Conservation (phyloP, 2,888 invertebrate species). For the Podotricha telesiphe region DNA sequence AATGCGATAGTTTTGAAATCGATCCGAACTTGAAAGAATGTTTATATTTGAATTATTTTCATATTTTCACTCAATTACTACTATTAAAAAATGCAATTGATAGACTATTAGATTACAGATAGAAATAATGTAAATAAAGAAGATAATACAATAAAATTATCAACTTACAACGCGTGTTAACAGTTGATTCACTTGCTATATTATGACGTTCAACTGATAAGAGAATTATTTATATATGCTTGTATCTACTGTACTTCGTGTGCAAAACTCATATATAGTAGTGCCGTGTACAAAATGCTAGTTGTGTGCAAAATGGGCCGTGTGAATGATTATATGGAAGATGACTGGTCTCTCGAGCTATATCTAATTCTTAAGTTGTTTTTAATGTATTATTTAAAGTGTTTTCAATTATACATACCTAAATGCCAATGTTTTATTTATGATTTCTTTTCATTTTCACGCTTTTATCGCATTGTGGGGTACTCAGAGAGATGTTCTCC, state of each 20-base stretch:
- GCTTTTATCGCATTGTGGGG: too few species aligned
- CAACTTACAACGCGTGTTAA: constrained; percentile 14
- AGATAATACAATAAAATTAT: constrained; percentile 10
- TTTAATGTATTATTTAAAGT: too few species aligned
- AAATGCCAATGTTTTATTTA: too few species aligned
- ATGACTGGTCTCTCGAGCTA: not conserved
- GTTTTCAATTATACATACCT: too few species aligned
- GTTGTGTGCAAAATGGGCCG: constrained; percentile 2
- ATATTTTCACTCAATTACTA: too few species aligned
- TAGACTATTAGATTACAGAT: too few species aligned
- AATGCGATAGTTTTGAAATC: too few species aligned
- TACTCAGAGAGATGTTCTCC: too few species aligned
- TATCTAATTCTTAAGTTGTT: not conserved
- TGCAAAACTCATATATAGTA: not conserved
- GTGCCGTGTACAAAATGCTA: constrained; percentile 12
- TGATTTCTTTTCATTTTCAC: too few species aligned
- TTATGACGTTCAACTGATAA: constrained; percentile 9
- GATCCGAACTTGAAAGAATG: too few species aligned
- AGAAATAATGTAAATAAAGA: constrained; percentile 1
- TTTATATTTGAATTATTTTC: too few species aligned
- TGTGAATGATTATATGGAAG: not conserved
- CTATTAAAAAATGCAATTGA: too few species aligned
- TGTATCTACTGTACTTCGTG: not conserved
- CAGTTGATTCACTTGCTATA: not conserved
- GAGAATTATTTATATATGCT: not conserved